Evolutionary conservation across 2,797 vertebrate species (phyloP).

Genomic region (Chaunax sp.): DNA sequence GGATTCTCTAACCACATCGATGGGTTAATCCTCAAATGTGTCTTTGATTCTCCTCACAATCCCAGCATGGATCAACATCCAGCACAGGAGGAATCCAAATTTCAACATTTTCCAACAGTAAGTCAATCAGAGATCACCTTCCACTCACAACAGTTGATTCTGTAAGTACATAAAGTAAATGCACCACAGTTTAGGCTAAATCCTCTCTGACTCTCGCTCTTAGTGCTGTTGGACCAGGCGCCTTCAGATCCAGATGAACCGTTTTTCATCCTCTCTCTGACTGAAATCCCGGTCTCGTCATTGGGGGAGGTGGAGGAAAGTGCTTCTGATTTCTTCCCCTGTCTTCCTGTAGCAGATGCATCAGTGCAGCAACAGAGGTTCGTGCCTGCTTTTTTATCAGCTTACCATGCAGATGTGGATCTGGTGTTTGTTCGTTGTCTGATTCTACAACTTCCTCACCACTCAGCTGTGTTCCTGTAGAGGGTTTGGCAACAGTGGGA

Average conservation of each 20-base stretch:
- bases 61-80: slow-evolving; percentile 42
- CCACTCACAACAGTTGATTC: background rate
- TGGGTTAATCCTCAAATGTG: slow-evolving; percentile 1
- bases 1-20: background rate
- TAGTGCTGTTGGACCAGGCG: slow-evolving; percentile 51
- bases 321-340: slow-evolving; percentile 18
- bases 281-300: slow-evolving; percentile 74
- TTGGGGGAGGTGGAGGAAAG: slow-evolving; percentile 26
- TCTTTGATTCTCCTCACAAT: slow-evolving; percentile 15
- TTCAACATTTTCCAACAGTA: slow-evolving; percentile 53
- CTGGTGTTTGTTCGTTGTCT: slow-evolving; percentile 9
- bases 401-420: background rate
- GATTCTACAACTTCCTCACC: background rate
- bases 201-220: background rate
- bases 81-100: slow-evolving; percentile 9
- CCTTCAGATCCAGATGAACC: slow-evolving; percentile 74
- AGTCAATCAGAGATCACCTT: slow-evolving; percentile 28
- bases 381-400: slow-evolving; percentile 17
- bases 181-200: background rate
- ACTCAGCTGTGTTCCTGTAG: slow-evolving; percentile 39
- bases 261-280: slow-evolving; percentile 84
- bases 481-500: slow-evolving; percentile 4
- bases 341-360: slow-evolving; percentile 37
- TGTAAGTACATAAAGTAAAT: background rate
- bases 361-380: slow-evolving; percentile 61